Evolutionary conservation across 2,888 invertebrate species (phyloP), one percentile per base, ranked within the genome.

Genomic region (Polyommatus iphigenia): DNA sequence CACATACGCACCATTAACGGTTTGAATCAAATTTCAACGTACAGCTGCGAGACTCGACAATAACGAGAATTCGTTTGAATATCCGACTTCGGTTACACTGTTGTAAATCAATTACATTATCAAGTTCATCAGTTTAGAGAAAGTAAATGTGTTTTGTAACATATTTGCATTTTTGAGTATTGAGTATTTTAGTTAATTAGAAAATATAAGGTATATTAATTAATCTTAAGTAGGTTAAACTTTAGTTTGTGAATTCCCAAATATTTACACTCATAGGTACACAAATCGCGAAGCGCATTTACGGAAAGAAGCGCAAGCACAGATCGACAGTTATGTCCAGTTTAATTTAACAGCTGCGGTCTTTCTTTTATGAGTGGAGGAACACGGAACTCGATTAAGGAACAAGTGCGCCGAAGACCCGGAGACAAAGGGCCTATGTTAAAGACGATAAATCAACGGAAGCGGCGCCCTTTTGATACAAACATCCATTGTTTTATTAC

Each of bases 1-100:
- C 87, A 85, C 87, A 88, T 85, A 86, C 89, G 88, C 88, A 88
- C 90, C 90, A 91, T 91, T 91, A 89, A 87, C 83, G 85, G 87
- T 85, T 85, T 86, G 90, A 89, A 90, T 91, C 90, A 88, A 89
- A 90, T 91, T 90, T 87, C 91, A 89, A 87, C 86, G 88, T 89
- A 90, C 92, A 93, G 89, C 91, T 93, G 92, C 86, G 84, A 85
- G 85, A 41, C 20, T 72, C 41, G 24, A 72, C 24, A 54, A 75
- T 50, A 50, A 75, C 29, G 75, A 75, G 20, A 67, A 32, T 67
- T 67, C 67, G 67, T 67, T 67, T 67, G 67, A 67, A 54, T 50
- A 50, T 46, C 54, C 20, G 75, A 75, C 29, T 54, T 50, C 18
- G 46, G 50, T 46, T 46, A 46, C 50, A 50, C 20, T 24, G 67